A percentile compares a stretch with the other conserved stretches of the same genome.
Evolutionary conservation across 2,113 vertebrate species (phyloP).

Genomic region (Ovibos moschatus): DNA sequence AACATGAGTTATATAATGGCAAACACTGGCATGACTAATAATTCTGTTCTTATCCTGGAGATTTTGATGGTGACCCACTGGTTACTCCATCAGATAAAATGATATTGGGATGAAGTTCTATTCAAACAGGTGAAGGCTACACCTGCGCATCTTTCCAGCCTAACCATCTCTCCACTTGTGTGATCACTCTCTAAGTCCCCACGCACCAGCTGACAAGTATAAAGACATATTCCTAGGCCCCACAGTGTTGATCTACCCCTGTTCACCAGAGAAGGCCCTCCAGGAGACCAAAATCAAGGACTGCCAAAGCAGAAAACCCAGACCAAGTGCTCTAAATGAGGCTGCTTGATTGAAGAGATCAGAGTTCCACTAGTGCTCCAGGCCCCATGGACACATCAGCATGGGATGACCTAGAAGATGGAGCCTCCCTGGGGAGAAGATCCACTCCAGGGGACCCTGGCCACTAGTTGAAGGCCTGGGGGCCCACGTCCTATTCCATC

Average conservation of each 20-base stretch:
- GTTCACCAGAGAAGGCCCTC: neutral
- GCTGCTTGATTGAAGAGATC: neutral
- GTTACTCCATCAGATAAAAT: neutral
- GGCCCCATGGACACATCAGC: fast-evolving
- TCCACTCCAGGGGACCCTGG: neutral
- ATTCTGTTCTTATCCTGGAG: neutral
- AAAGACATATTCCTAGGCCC: neutral
- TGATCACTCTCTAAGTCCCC: neutral
- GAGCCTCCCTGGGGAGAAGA: too few relatives aligned
- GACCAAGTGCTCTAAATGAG: neutral
- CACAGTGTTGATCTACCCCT: fast-evolving
- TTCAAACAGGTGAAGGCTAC: fast-evolving
- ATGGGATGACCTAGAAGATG: too few relatives aligned
- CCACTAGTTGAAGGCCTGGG: fast-evolving
- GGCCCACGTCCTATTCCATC: neutral
- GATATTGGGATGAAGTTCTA: neutral
- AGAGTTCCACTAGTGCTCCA: neutral
- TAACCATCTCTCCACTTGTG: neutral
- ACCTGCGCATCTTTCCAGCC: too few relatives aligned
- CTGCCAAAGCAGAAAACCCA: neutral
- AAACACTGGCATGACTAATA: neutral
- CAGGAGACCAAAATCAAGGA: neutral
- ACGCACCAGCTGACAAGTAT: fast-evolving
- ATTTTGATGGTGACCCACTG: neutral
- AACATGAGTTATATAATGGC: neutral